phyloP scores from a whole-genome alignment of 2,113 vertebrate species.

The Pterophyllum scalare region DNA sequence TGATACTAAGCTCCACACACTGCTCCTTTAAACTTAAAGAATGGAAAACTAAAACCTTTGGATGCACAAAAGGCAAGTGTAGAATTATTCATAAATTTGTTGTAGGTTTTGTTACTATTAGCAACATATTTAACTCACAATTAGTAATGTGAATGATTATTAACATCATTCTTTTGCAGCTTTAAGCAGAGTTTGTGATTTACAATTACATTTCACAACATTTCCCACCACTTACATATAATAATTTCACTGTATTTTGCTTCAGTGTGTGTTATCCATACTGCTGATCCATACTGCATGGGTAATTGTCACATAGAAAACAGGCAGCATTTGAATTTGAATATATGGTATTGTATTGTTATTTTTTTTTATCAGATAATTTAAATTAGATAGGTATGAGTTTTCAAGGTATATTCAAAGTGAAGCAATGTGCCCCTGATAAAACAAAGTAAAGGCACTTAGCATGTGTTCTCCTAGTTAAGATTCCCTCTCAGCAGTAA shows the following conservation, averaged over 20 bases:
- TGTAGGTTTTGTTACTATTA: background rate
- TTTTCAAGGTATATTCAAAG: conserved; percentile 67
- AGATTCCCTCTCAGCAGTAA: conserved; percentile 73
- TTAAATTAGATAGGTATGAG: conserved; percentile 53
- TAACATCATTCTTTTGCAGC: background rate
- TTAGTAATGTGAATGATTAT: background rate
- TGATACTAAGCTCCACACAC: background rate
- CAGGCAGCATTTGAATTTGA: background rate
- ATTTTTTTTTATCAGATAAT: conserved; percentile 32
- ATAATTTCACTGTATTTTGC: background rate
- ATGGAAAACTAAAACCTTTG: too few relatives aligned
- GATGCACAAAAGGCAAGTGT: background rate
- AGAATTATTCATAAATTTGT: background rate
- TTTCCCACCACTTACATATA: background rate
- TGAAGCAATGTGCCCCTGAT: conserved; percentile 62
- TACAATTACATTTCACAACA: background rate
- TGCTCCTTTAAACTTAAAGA: background rate
- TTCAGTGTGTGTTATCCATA: background rate
- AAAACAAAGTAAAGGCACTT: conserved; percentile 71
- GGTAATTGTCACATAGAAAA: background rate
- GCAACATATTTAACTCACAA: background rate
- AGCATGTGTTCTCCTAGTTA: conserved; percentile 74
- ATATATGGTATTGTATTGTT: background rate
- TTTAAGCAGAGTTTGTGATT: background rate
- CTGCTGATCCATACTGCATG: background rate